phyloP scores from a whole-genome alignment of 2,797 vertebrate species.

The Coccyzus lansbergi region DNA sequence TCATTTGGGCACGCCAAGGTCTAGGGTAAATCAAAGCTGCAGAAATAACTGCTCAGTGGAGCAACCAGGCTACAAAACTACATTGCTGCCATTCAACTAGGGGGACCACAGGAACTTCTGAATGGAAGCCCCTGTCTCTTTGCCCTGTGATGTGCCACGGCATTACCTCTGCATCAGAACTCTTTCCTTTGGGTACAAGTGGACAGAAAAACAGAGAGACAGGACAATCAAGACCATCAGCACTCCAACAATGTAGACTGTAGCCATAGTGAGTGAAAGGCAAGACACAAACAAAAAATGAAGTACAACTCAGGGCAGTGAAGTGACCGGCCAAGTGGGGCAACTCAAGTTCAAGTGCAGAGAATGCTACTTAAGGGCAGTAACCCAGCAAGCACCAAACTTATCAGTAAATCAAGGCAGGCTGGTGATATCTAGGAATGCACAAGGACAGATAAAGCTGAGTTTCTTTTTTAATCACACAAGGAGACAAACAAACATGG shows the following conservation, averaged over 20 bases:
- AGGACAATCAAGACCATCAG: background rate
- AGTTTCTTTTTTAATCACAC: background rate
- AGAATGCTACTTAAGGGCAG: background rate
- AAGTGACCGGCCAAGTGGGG: background rate
- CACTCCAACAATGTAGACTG: background rate
- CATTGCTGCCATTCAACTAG: background rate
- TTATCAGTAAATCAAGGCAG: background rate
- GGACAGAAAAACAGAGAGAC: background rate
- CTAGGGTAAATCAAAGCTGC: background rate
- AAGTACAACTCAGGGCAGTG: background rate
- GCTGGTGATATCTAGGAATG: background rate
- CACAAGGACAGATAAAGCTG: background rate
- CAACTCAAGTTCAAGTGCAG: background rate
- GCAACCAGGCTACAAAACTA: background rate
- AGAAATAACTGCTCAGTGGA: background rate
- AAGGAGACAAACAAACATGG: background rate
- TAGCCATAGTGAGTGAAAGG: background rate
- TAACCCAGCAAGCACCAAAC: background rate
- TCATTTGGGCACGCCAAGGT: fast-evolving
- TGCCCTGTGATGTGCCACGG: background rate
- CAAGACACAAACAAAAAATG: background rate
- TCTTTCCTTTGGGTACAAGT: background rate
- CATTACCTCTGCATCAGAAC: background rate
- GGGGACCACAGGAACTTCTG: background rate
- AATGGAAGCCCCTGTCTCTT: background rate